These are phyloP conservation scores for Pelodiscus sinensis DNA, from an alignment of 2,113 vertebrate genomes.

Conservation along the genomic window DNA sequence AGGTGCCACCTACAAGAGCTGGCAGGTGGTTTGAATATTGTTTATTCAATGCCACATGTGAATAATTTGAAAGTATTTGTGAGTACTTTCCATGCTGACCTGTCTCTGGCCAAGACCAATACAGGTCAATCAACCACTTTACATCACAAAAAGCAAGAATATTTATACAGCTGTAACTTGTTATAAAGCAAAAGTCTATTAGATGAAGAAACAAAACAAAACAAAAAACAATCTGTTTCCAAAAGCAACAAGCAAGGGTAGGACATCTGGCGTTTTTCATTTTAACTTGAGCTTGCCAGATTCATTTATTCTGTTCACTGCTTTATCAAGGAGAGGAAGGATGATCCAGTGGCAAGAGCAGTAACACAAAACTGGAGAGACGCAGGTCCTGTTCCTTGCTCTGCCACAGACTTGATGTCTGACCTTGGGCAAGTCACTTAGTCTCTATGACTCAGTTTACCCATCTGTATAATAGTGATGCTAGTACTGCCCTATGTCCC, in stretches of 20 bases:
- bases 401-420: background rate
- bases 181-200: slow-evolving; percentile 71
- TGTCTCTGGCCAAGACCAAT: slow-evolving; percentile 44
- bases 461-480: background rate
- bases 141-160: slow-evolving; percentile 70
- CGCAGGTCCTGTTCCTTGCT: background rate
- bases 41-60: slow-evolving; percentile 55
- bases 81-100: slow-evolving; percentile 56
- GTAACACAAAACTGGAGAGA: background rate
- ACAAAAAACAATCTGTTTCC: slow-evolving; percentile 31
- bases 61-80: slow-evolving; percentile 45
- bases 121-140: slow-evolving; percentile 68
- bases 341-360: background rate
- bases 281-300: slow-evolving; percentile 63
- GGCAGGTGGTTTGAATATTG: slow-evolving; percentile 55
- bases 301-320: slow-evolving; percentile 65
- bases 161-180: slow-evolving; percentile 79
- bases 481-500: background rate
- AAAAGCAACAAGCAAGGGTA: slow-evolving; percentile 71
- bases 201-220: slow-evolving; percentile 64
- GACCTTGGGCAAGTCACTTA: background rate
- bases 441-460: background rate
- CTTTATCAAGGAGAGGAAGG: slow-evolving; percentile 12
- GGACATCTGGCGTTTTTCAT: slow-evolving; percentile 50
- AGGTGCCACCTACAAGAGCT: background rate